phyloP scores from a whole-genome alignment of 2,113 vertebrate genomes.

The Plotosus lineatus region DNA sequence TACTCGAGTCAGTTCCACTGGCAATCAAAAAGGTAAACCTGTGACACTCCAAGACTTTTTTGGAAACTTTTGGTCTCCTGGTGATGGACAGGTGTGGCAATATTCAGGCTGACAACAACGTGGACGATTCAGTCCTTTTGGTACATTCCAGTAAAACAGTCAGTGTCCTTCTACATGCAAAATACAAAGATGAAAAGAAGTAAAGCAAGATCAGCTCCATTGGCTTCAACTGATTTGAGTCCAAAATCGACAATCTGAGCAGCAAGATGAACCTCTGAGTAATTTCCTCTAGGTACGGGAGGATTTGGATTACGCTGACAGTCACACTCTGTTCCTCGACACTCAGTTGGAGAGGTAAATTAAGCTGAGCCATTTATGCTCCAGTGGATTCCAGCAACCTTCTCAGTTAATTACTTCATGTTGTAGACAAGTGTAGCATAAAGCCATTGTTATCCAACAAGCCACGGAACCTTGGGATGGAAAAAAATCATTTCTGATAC shows the following conservation, averaged over 20 bases:
- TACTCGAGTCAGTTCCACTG: too few species aligned
- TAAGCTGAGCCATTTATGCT: conserved; percentile 19
- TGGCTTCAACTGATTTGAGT: neutral
- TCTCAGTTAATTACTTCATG: conserved; percentile 33
- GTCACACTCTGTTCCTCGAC: conserved; percentile 7
- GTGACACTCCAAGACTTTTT: neutral
- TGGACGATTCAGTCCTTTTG: neutral
- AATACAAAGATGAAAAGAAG: neutral
- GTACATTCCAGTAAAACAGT: too few species aligned
- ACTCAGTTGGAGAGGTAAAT: conserved; percentile 12
- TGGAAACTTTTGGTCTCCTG: neutral
- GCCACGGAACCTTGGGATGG: neutral
- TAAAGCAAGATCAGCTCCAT: neutral
- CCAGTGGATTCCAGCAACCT: conserved; percentile 10
- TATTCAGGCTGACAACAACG: neutral
- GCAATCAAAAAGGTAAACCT: neutral
- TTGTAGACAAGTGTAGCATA: conserved; percentile 5
- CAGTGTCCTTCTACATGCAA: neutral
- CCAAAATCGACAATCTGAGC: neutral
- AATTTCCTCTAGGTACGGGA: neutral
- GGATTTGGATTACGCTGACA: conserved; percentile 17
- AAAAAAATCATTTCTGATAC: neutral
- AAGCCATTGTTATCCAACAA: conserved; percentile 6
- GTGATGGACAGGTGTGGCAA: too few species aligned
- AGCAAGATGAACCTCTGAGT: neutral